These are phyloP conservation scores for Dreissena rostriformis DNA, from an alignment of 1,140 invertebrate species.

Conservation along the genomic window DNA sequence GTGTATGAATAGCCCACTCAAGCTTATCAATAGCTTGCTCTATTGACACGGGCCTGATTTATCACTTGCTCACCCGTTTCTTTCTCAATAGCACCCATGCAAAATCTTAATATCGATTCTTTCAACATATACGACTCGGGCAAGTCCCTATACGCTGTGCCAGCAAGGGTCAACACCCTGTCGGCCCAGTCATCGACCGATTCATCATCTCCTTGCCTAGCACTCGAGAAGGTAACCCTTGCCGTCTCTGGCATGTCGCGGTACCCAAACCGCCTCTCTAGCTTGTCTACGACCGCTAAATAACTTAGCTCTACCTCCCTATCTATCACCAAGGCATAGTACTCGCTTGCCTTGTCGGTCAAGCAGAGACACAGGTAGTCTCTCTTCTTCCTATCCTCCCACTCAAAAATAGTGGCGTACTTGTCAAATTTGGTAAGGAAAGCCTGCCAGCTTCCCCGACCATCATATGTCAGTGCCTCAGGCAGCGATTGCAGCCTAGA, in stretches of 20 bases:
- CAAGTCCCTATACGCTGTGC: no score
- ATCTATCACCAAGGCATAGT: no score
- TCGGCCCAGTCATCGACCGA: no score
- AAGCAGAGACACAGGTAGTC: not conserved
- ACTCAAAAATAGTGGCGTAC: not conserved
- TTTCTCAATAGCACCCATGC: not conserved
- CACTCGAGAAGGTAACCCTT: no score
- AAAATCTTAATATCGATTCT: not conserved
- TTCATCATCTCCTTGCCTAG: no score
- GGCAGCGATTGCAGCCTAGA: not conserved
- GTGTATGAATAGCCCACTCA: not conserved
- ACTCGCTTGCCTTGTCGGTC: no score
- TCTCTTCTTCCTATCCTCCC: not conserved
- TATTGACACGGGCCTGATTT: not conserved
- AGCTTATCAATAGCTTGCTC: slow-evolving; percentile 12
- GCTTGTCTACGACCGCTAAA: no score
- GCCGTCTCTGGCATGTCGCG: no score
- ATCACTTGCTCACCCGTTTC: not conserved
- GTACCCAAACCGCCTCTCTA: no score
- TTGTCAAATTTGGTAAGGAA: not conserved
- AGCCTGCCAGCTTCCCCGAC: slow-evolving; percentile 2
- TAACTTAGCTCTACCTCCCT: no score
- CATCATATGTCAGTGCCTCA: not conserved
- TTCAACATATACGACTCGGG: not conserved
- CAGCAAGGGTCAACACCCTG: no score